Percentiles rank a stretch among this genome's conserved stretches.
Evolutionary conservation across 2,888 invertebrate species (phyloP).

Genomic region (Ferrisia virgata): DNA sequence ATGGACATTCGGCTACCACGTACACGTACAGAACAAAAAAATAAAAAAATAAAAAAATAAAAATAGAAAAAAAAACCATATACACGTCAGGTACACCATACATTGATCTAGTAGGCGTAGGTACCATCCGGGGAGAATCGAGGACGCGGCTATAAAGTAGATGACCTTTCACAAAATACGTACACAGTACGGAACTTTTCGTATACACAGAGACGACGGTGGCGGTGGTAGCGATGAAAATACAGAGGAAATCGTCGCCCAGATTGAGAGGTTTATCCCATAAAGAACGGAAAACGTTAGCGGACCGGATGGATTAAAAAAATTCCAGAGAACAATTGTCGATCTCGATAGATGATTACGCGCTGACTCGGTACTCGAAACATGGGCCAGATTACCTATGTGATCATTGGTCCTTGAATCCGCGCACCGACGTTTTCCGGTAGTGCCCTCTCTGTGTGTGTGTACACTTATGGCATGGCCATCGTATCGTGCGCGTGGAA

Average conservation of each 20-base stretch:
- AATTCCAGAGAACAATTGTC: slow-evolving; percentile 35
- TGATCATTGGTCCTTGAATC: slow-evolving; percentile 45
- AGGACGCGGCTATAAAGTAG: slow-evolving; percentile 8
- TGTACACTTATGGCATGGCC: neutral
- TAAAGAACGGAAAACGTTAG: slow-evolving; percentile 28
- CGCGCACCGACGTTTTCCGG: slow-evolving; percentile 37
- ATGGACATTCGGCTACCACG: too few relatives aligned
- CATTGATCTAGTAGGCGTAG: slow-evolving; percentile 27
- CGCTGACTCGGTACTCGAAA: neutral
- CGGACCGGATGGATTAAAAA: slow-evolving; percentile 30
- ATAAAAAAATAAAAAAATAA: neutral
- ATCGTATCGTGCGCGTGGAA: neutral
- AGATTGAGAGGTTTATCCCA: slow-evolving; percentile 36
- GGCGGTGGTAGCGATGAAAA: neutral
- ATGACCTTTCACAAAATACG: slow-evolving; percentile 14
- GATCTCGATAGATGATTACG: slow-evolving; percentile 36
- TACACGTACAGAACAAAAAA: too few relatives aligned
- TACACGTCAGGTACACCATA: neutral
- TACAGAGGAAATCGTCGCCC: slow-evolving; percentile 39
- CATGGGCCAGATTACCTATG: slow-evolving; percentile 39
- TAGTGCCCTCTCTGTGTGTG: neutral
- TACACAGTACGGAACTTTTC: neutral
- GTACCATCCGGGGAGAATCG: slow-evolving; percentile 36
- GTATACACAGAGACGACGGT: too few relatives aligned
- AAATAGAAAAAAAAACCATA: neutral